Conservation (phyloP, 1,140 invertebrate genomes). For the Fragariocoptes setiger region DNA sequence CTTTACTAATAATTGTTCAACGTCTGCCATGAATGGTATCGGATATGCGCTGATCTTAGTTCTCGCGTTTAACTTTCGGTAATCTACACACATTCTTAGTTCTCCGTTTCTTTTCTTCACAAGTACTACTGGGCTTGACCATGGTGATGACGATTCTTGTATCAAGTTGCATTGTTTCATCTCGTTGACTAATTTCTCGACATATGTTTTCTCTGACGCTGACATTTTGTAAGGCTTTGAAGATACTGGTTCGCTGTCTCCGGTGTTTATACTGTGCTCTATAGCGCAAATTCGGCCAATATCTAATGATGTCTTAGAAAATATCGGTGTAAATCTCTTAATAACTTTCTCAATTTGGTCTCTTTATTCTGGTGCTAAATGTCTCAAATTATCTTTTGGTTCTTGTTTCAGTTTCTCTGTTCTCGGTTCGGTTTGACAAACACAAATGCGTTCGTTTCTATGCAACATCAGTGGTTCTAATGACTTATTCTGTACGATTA, state of each 20-base stretch:
- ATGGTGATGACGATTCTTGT: conserved; percentile 1
- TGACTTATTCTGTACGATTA: too few relatives aligned
- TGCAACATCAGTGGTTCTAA: too few relatives aligned
- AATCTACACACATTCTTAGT: conserved; percentile 19
- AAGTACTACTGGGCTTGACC: conserved; percentile 7
- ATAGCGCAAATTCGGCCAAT: neutral
- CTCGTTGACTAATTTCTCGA: conserved; percentile 5
- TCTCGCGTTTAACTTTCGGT: conserved; percentile 17
- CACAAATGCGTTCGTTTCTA: too few relatives aligned
- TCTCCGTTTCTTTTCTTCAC: conserved; percentile 16
- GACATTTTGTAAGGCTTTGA: conserved; percentile 2
- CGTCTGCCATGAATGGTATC: conserved; percentile 18
- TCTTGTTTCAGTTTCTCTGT: too few relatives aligned
- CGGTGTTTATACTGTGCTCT: neutral
- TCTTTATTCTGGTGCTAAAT: too few relatives aligned
- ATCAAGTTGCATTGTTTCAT: conserved; percentile 4
- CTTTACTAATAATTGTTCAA: conserved; percentile 12
- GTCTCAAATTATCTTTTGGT: too few relatives aligned
- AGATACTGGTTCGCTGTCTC: conserved; percentile 1
- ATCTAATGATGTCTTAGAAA: too few relatives aligned
- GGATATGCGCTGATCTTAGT: conserved; percentile 21
- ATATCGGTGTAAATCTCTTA: too few relatives aligned
- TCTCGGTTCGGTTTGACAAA: too few relatives aligned
- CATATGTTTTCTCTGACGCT: conserved; percentile 3
- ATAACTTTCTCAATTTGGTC: too few relatives aligned